These are phyloP conservation scores for Ophthalmolycus amberensis DNA, from an alignment of 2,113 vertebrate genomes.

Conservation along the genomic window DNA sequence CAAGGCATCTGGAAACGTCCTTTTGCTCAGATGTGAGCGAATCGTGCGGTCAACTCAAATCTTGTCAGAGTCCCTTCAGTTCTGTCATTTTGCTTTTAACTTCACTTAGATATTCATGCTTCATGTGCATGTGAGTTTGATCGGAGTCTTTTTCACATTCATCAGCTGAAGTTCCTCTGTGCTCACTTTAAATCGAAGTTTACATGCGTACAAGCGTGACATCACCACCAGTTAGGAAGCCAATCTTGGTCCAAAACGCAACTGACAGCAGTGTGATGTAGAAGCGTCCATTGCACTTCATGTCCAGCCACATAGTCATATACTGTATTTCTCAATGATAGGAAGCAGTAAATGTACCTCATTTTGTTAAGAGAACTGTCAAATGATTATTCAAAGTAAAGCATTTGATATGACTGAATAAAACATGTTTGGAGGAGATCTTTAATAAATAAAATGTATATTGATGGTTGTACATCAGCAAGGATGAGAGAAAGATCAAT, in stretches of 20 bases:
- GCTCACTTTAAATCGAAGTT: background rate
- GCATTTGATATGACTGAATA: background rate
- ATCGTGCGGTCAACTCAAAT: background rate
- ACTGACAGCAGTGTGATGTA: background rate
- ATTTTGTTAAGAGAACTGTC: background rate
- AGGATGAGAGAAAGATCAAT: background rate
- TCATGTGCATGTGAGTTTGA: background rate
- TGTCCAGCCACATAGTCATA: background rate
- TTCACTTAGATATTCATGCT: background rate
- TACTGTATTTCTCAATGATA: background rate
- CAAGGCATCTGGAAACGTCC: constrained; percentile 26
- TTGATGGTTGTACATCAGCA: background rate
- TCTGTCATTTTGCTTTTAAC: background rate
- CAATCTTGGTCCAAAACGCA: constrained; percentile 3
- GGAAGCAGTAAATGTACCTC: background rate
- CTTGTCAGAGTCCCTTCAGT: background rate
- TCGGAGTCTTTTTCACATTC: background rate
- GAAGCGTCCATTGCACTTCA: background rate
- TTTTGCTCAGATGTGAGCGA: background rate
- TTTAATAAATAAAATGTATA: background rate
- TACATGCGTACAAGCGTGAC: background rate
- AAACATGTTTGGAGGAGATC: background rate
- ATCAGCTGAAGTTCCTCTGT: background rate
- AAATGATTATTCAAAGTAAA: background rate
- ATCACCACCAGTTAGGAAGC: background rate